Conservation (phyloP, 2,888 invertebrate species). For the Meghimatium bilineatum region DNA sequence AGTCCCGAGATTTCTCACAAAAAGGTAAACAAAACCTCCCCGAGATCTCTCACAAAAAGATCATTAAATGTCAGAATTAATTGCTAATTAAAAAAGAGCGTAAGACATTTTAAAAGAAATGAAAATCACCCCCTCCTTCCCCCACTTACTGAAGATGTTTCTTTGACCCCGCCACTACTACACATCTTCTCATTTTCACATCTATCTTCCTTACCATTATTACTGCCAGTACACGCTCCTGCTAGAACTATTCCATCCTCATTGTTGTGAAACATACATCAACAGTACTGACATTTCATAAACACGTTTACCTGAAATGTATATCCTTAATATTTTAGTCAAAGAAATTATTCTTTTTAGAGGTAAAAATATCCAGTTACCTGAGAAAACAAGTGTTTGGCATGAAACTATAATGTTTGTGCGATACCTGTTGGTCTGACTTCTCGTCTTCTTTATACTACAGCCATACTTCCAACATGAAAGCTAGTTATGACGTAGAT, state of each 20-base stretch:
- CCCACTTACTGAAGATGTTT: no score
- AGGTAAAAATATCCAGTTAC: neutral
- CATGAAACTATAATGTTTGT: neutral
- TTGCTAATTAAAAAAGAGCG: no score
- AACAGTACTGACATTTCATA: neutral
- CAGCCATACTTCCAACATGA: slow-evolving; percentile 13
- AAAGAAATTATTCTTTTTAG: neutral
- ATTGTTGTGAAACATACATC: neutral
- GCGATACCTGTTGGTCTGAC: neutral
- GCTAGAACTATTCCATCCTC: neutral
- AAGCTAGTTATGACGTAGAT: neutral
- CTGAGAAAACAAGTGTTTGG: neutral
- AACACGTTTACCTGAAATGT: neutral
- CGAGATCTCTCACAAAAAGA: no score
- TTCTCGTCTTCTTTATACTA: neutral
- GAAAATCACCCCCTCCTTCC: no score
- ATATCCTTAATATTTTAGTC: slow-evolving; percentile 8
- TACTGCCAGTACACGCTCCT: neutral
- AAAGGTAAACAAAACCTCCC: no score
- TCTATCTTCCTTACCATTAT: no score
- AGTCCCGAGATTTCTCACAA: no score
- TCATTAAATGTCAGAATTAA: no score
- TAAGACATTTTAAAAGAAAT: no score
- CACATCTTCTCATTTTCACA: no score
- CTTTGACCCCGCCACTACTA: neutral